phyloP scores from a whole-genome alignment of 2,113 vertebrate species.

The Protobothrops mucrosquamatus region DNA sequence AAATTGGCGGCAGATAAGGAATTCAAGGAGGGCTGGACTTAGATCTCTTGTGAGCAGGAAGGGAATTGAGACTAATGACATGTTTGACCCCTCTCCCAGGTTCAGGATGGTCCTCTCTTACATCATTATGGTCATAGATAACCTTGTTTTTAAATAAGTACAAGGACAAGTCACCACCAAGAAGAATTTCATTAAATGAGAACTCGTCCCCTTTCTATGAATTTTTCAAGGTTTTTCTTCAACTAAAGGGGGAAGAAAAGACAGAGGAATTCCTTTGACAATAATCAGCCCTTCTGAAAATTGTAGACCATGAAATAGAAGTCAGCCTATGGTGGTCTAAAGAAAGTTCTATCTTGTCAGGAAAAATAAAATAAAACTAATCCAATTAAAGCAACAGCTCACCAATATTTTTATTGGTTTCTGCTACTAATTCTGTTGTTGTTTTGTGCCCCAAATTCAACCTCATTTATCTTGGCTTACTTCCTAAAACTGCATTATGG shows the following conservation, averaged over 20 bases:
- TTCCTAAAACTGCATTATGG: constrained; percentile 28
- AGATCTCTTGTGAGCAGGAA: no score
- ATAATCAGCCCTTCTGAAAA: background rate
- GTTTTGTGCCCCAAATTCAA: constrained; percentile 6
- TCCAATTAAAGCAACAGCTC: background rate
- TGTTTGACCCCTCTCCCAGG: no score
- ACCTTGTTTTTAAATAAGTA: background rate
- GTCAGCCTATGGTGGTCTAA: background rate
- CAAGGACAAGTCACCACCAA: background rate
- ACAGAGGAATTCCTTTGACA: background rate
- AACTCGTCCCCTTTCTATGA: background rate
- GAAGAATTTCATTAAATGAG: background rate
- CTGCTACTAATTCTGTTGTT: background rate
- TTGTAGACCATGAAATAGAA: background rate
- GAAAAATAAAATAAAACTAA: background rate
- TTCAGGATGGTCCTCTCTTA: no score
- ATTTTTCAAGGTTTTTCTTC: background rate
- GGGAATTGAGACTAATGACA: no score
- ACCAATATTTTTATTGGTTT: background rate
- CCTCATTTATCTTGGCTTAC: constrained; percentile 18
- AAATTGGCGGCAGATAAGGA: no score
- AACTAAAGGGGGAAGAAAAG: background rate
- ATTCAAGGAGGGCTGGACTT: no score
- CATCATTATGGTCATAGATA: background rate
- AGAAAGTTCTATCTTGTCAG: background rate